Base-by-base conservation (phyloP, 2,113 vertebrate genomes). In the Serinus canaria region DNA sequence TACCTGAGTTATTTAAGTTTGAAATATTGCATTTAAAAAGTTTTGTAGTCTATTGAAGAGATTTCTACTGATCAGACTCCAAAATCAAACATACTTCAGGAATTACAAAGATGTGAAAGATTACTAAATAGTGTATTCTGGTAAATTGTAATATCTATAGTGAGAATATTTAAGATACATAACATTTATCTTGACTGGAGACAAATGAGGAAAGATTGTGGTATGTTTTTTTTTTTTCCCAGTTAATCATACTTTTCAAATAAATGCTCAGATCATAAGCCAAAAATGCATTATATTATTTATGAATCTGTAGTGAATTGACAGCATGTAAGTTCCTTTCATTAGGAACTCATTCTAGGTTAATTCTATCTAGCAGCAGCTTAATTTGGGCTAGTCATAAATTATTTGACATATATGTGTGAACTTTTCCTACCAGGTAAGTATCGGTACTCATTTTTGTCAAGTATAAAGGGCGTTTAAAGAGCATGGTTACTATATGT, bases 401-500 rank as follows among this genome's bases (percentile, higher is more conserved):
- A 89, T 87, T 20, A 44, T 83, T 89, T 93, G 80, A 43, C 80
- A 83, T 89, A 90, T 83, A 78, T 56, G 64, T 75, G 44, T 93
- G 95, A 96, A 94, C 90, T 96, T 93, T 90, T 93, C 87, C 78
- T 87, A 76, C 62, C n/a, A 85, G 84, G 58, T 91, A 94, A 89
- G 80, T 94, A 94, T 79, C 87, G 93, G 49, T 79, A 89, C 53
- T 95, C 58, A 84, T 96, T 90, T 96, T 90, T 93, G 87, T 94
- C 90, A 91, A 91, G 62, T 73, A 76, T 89, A 94, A 96, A 96
- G 94, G 90, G 84, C 67, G 10, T 87, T 84, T 95, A 95, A 96
- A 96, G 90, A 95, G 69, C 83, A 39, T 90, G n/a, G 84, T 94
- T 87, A 79, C 62, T 89, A 60, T 91, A 87, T 95, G 95, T 90